Base-by-base conservation (phyloP, 2,113 vertebrate genomes). In the Mola mola region DNA sequence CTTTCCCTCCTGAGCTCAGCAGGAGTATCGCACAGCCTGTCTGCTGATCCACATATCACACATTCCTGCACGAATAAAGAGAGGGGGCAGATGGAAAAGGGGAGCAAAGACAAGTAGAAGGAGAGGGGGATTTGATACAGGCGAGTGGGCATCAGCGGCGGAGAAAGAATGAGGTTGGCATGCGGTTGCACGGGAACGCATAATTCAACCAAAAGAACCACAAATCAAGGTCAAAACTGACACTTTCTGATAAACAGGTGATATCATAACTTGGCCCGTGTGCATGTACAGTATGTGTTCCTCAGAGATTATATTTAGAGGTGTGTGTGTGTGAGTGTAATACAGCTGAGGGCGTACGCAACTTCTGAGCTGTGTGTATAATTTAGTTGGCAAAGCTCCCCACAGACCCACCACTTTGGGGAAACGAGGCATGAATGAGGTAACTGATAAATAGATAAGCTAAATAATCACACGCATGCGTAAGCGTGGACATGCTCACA, bases 21-120 rank as follows among this genome's bases (percentile, higher is more conserved):
- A 26, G 86, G 83, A 79, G 79, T 44, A 68, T 75, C 65, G 70
- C 59, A 49, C 76, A 78, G 47, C 38, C 61, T 13, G 72, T 88
- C 84, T 79, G 61, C 82, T 89, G 84, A 82, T 85, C 82, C 81
- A 81, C 86, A 88, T 89, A 87, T 89, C 83, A 72, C 74, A 87
- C 89, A 91, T 90, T 90, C 90, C 79, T 84, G 52, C 50, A 61
- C 76, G 82, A 75, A 82, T 65, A 68, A 47, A 67, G 46, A 72
- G 67, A 57, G 46, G 66, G 25, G 58, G 47, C 13, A 42, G 33
- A 25, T 41, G 53, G 36, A 58, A 66, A 33, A 43, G 31, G 61
- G 59, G 40, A 56, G 70, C 24, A 46, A 80, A 76, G 79, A 74
- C 52, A 17, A 59, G 64, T 59, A 72, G 46, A 50, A 63, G 60